Percentiles rank a stretch among this genome's conserved stretches.
Conservation (phyloP, 1,140 invertebrate species). For the Pogonus chalceus region DNA sequence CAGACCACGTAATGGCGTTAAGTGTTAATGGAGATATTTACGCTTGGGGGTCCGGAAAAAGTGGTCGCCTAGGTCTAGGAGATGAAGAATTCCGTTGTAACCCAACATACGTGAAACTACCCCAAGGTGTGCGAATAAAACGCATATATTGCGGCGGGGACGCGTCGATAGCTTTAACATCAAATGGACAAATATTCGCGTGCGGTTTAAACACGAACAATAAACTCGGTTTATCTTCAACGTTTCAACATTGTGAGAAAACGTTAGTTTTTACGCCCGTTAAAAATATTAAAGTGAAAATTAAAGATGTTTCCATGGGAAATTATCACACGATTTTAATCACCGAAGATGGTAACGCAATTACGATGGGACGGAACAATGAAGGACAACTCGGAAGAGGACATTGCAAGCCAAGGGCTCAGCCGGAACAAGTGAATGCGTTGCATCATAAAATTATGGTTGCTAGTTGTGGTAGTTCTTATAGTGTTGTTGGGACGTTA, state of each 20-base stretch:
- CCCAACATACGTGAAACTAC: slow-evolving; percentile 39
- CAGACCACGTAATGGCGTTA: slow-evolving; percentile 55
- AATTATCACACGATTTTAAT: slow-evolving; percentile 48
- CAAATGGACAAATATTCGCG: slow-evolving; percentile 50
- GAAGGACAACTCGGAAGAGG: slow-evolving; percentile 32
- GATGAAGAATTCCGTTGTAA: slow-evolving; percentile 44
- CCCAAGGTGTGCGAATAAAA: slow-evolving; percentile 39
- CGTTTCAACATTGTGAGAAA: slow-evolving; percentile 20
- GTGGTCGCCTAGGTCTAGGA: slow-evolving; percentile 56
- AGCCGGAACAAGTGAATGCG: slow-evolving; percentile 8
- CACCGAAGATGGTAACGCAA: slow-evolving; percentile 53
- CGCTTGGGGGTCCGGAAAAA: slow-evolving; percentile 55
- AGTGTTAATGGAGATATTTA: slow-evolving; percentile 51
- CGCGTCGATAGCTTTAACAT: slow-evolving; percentile 54
- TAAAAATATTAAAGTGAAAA: slow-evolving; percentile 30
- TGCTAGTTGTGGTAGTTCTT: slow-evolving; percentile 15
- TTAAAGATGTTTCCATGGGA: slow-evolving; percentile 46
- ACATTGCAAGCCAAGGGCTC: slow-evolving; percentile 8
- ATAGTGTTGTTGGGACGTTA: slow-evolving; percentile 13
- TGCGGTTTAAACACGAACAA: slow-evolving; percentile 61
- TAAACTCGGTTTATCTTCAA: slow-evolving; percentile 51
- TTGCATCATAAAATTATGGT: slow-evolving; percentile 12
- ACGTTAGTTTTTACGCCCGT: slow-evolving; percentile 27
- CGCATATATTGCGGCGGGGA: slow-evolving; percentile 53
- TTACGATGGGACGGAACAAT: slow-evolving; percentile 54